A percentile compares a stretch with the other conserved stretches of the same genome.
Evolutionary conservation across 2,113 vertebrate species (phyloP).

Genomic region (Pachyramphus minor): DNA sequence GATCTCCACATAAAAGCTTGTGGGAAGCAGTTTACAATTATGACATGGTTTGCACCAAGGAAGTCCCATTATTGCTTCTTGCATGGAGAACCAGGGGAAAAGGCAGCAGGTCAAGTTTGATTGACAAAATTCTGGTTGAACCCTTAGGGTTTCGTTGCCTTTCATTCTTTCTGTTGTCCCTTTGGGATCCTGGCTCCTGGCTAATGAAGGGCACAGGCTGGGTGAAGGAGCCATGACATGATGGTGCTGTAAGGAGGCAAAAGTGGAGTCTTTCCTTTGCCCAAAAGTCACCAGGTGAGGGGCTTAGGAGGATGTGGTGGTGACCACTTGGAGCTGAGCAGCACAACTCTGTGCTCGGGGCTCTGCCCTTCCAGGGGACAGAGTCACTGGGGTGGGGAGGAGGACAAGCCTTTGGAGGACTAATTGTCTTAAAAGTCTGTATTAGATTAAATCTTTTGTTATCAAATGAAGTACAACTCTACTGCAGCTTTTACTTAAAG

Average conservation of each 20-base stretch:
- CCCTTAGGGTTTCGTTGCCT: background rate
- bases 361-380: background rate
- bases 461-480: background rate
- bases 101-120: background rate
- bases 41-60: background rate
- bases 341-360: background rate
- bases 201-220: rapidly evolving
- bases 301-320: background rate
- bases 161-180: background rate
- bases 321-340: background rate
- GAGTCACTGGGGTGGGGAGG: background rate
- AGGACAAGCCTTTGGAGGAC: background rate
- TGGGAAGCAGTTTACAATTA: background rate
- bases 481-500: background rate
- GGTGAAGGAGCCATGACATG: background rate
- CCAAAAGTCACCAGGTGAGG: background rate
- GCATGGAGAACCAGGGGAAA: background rate
- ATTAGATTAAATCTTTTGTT: rapidly evolving
- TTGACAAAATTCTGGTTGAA: background rate
- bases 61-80: background rate
- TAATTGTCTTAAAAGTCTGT: background rate
- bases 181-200: background rate
- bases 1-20: background rate
- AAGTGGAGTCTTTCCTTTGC: background rate
- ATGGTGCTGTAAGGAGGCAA: background rate